phyloP scores from a whole-genome alignment of 23 tunicate genomes.

The Styela clava region DNA sequence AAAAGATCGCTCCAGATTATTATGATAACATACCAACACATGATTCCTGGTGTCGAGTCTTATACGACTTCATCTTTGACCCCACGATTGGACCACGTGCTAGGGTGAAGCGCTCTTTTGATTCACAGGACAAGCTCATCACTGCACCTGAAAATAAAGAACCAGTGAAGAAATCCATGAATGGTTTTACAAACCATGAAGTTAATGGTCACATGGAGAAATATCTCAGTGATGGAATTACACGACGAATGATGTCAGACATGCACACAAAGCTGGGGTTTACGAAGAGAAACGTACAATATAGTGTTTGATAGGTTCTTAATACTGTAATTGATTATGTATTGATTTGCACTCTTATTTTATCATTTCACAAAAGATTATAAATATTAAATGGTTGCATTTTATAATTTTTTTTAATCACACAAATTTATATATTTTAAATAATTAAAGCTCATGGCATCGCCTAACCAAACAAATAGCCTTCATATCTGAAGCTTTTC shows the following conservation, averaged over 20 bases:
- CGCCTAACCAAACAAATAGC: too few species aligned
- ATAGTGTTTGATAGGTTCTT: background rate
- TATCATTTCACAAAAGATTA: too few species aligned
- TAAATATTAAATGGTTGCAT: too few species aligned
- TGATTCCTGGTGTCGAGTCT: slow-evolving; percentile 90
- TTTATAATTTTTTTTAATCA: too few species aligned
- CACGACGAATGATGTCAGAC: slow-evolving; percentile 6
- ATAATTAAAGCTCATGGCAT: too few species aligned
- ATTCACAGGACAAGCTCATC: slow-evolving; percentile 15
- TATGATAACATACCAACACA: slow-evolving; percentile 88
- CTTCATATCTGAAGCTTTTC: too few species aligned
- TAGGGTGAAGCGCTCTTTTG: slow-evolving; percentile 60
- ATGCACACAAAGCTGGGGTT: background rate
- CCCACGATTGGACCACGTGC: slow-evolving; percentile 87
- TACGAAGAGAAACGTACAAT: background rate
- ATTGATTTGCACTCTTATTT: background rate
- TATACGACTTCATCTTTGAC: slow-evolving; percentile 92
- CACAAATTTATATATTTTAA: too few species aligned
- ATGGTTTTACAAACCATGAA: background rate
- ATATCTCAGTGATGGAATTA: slow-evolving; percentile 13
- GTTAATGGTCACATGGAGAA: background rate
- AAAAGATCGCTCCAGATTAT: slow-evolving; percentile 95
- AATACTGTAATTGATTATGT: background rate
- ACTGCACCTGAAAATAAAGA: background rate
- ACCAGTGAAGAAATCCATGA: background rate